Conservation (phyloP, 2,888 invertebrate species). For the Drosophila ochracea region DNA sequence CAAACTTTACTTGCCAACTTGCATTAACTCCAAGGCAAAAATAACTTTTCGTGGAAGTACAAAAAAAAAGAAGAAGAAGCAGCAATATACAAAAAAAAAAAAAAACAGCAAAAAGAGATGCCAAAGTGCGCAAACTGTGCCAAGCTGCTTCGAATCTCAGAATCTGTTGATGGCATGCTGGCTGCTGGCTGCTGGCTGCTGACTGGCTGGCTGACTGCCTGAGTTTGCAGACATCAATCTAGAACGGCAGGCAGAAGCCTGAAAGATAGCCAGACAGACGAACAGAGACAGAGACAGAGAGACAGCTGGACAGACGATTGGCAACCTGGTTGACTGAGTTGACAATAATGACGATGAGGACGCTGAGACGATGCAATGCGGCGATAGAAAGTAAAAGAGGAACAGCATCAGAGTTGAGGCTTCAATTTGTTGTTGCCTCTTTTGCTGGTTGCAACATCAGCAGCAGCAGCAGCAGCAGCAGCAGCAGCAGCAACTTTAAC, state of each 20-base stretch:
- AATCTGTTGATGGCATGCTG: conserved; percentile 39
- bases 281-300: conserved; percentile 27
- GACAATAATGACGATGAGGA: conserved; percentile 75
- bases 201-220: background rate
- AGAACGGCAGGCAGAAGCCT: conserved; percentile 61
- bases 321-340: conserved; percentile 68
- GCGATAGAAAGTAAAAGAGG: conserved; percentile 73
- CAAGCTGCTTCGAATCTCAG: conserved; percentile 36
- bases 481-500: conserved; percentile 42
- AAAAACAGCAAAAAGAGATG: conserved; percentile 11
- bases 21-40: conserved; percentile 2
- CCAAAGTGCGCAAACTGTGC: conserved; percentile 69
- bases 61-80: background rate
- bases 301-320: conserved; percentile 48
- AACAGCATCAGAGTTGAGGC: conserved; percentile 30
- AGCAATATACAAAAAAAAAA: background rate
- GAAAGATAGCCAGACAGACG: conserved; percentile 30
- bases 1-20: conserved; percentile 17
- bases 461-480: background rate
- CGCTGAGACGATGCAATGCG: conserved; percentile 38
- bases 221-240: conserved; percentile 67
- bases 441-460: conserved; percentile 22
- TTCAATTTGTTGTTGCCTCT: conserved; percentile 9
- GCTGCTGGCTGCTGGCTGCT: conserved; percentile 44
- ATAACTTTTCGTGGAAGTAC: conserved; percentile 7